A percentile compares a stretch with the other conserved stretches of the same genome.
These are phyloP conservation scores for honey bee (Apis mellifera) DNA, from an alignment of 1,140 invertebrate species.

Conservation along the genomic window DNA sequence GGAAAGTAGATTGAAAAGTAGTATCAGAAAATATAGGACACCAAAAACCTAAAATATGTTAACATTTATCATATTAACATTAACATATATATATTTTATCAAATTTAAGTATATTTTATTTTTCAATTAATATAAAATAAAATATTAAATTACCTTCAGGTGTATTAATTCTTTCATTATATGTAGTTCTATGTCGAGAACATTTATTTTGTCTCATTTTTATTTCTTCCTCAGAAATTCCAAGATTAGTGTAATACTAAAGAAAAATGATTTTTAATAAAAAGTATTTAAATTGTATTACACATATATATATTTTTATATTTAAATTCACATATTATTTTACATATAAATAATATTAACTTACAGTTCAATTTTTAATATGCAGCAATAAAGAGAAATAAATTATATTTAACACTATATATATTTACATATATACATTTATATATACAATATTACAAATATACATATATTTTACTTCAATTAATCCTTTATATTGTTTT, in stretches of 20 bases:
- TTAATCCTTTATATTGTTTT: background rate
- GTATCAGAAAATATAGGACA: constrained; percentile 73
- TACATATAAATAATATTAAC: constrained; percentile 3
- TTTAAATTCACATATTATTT: constrained; percentile 3
- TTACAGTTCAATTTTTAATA: constrained; percentile 19
- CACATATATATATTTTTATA: background rate
- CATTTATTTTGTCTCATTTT: constrained; percentile 76
- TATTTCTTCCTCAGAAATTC: constrained; percentile 72
- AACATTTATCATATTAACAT: too few relatives aligned
- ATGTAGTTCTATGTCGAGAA: constrained; percentile 79
- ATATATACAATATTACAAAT: too few relatives aligned
- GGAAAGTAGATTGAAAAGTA: background rate
- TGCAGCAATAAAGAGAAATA: constrained; percentile 9
- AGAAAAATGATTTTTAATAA: constrained; percentile 53
- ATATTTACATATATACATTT: too few relatives aligned
- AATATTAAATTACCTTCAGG: constrained; percentile 72
- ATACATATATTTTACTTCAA: too few relatives aligned
- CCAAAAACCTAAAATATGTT: constrained; percentile 74
- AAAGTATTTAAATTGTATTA: background rate
- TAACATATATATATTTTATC: too few relatives aligned
- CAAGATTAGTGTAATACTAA: constrained; percentile 77
- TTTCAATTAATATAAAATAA: constrained; percentile 13
- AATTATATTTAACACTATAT: constrained; percentile 26
- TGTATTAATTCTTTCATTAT: constrained; percentile 71
- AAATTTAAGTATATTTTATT: constrained; percentile 4